Evolutionary conservation across 2,113 vertebrate genomes (phyloP).

Genomic region (Malaclemys terrapin): DNA sequence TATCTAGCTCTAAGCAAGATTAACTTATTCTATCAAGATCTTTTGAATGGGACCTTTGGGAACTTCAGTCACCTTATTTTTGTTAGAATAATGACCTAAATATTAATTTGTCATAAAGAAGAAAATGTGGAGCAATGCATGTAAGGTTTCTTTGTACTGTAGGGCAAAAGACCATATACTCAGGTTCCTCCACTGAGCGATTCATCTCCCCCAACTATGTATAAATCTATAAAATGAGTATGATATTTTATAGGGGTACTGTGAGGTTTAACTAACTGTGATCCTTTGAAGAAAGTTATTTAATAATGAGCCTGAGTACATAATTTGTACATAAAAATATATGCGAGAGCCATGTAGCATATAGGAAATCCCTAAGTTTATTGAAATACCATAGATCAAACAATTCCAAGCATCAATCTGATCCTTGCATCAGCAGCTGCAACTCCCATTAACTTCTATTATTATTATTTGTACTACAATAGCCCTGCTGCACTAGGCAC

Average conservation of each 20-base stretch:
- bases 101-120: background rate
- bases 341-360: background rate
- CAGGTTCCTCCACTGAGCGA: background rate
- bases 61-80: background rate
- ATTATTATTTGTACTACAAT: background rate
- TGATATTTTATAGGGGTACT: background rate
- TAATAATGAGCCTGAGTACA: background rate
- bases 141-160: background rate
- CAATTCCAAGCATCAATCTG: background rate
- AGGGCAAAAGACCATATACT: background rate
- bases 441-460: background rate
- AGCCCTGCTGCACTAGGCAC: too few relatives aligned
- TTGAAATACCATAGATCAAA: background rate
- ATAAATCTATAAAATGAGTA: background rate
- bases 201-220: background rate
- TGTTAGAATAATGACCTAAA: background rate
- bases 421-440: background rate
- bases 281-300: background rate
- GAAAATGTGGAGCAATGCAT: background rate
- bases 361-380: background rate
- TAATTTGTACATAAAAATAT: background rate
- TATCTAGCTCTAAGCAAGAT: background rate
- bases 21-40: background rate
- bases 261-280: constrained; percentile 4
- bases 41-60: background rate